Percentiles rank a stretch among this genome's conserved stretches.
Conservation (phyloP, 2,888 invertebrate genomes). For the Tetheella fluctuosa region DNA sequence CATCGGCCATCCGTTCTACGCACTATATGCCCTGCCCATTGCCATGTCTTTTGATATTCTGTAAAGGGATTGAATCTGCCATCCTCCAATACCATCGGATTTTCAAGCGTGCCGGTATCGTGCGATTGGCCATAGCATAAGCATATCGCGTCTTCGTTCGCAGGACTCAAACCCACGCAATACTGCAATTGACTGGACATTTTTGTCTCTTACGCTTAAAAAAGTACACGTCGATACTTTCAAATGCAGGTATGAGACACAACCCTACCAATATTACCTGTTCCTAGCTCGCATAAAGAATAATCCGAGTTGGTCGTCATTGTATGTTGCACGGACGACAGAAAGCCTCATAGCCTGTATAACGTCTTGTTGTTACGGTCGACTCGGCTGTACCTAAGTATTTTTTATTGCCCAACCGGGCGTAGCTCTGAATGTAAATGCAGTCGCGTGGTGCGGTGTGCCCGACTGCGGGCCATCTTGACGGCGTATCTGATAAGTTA, state of each 20-base stretch:
- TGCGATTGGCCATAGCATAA: too few relatives aligned
- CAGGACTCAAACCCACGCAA: too few relatives aligned
- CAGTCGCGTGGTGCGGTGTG: constrained; percentile 35
- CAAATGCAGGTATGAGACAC: constrained; percentile 24
- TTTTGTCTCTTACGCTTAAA: not conserved
- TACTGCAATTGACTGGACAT: too few relatives aligned
- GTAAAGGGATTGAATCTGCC: too few relatives aligned
- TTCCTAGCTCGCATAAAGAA: constrained; percentile 71
- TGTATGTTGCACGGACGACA: constrained; percentile 66
- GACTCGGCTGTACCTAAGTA: constrained; percentile 52
- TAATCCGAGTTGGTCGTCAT: constrained; percentile 73
- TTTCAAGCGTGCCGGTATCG: too few relatives aligned
- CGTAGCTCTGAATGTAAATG: constrained; percentile 46
- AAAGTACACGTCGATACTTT: not conserved
- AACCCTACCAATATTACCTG: constrained; percentile 74
- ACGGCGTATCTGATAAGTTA: constrained; percentile 73
- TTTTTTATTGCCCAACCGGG: constrained; percentile 35
- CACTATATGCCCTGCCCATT: too few relatives aligned
- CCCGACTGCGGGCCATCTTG: constrained; percentile 42
- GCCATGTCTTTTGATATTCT: too few relatives aligned
- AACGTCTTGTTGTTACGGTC: constrained; percentile 55
- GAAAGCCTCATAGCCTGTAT: constrained; percentile 64
- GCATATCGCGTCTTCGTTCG: too few relatives aligned
- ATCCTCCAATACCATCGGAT: too few relatives aligned
- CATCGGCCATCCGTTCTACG: too few relatives aligned